Conservation (phyloP, 1,140 invertebrate species). For the Drosophila arizonae region DNA sequence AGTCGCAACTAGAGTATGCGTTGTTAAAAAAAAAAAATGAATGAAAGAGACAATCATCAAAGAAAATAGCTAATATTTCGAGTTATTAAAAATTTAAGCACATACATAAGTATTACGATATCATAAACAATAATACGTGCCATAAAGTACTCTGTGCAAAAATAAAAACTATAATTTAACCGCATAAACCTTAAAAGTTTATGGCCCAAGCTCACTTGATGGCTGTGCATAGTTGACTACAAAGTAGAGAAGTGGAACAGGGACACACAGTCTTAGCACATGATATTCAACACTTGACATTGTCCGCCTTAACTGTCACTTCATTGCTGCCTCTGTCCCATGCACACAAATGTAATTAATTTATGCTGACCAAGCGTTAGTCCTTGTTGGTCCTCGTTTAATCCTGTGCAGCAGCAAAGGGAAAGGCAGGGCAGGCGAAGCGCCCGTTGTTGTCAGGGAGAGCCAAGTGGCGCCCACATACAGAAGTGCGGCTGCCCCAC, state of each 20-base stretch:
- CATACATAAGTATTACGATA: no score
- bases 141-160: no score
- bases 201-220: no score
- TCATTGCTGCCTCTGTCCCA: background rate
- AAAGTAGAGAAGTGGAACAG: background rate
- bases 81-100: no score
- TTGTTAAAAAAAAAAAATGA: no score
- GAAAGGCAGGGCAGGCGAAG: background rate
- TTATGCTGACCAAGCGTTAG: conserved; percentile 60
- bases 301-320: conserved; percentile 25
- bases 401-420: conserved; percentile 23
- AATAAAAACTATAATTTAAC: no score
- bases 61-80: no score
- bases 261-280: background rate
- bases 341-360: conserved; percentile 63
- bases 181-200: no score
- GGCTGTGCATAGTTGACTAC: background rate
- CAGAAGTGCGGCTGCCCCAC: conserved; percentile 20
- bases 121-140: no score
- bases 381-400: conserved; percentile 22
- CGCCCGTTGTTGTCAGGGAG: background rate
- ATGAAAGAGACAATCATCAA: no score
- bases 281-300: conserved; percentile 23
- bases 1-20: no score
- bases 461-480: conserved; percentile 1